Base-by-base conservation (phyloP, 92 coral and sea anemone species). In the Porites evermanni region DNA sequence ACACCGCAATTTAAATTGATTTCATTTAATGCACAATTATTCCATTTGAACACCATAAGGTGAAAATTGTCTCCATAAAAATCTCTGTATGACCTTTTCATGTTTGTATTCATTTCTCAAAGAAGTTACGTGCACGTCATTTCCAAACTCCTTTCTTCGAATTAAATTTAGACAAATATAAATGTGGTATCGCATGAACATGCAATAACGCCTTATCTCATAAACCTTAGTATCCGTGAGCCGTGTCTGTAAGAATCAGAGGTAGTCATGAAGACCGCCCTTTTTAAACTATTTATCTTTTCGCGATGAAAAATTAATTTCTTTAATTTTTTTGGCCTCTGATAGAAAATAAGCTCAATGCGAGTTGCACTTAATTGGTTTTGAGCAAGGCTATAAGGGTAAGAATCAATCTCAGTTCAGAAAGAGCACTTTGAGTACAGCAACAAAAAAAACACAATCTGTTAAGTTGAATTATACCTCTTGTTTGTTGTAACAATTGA, bases 221-320 rank as follows among this genome's bases (percentile, higher is more conserved):
- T 13, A 13, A 7, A 70, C 53, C 53, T 2, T 32, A 13, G 52
- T 53, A 63, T 4, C 47, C 47, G 47, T 38, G 6, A 38, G 47
- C 47, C 47, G 52, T 64, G 32, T 44, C 38, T 44, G 16, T n/a
- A 19, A 12, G 12, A 14, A 7, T 18, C 71, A 17, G 3, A 23
- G 23, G 64, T 51, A 23, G 7, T 67, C 3, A 54, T 17, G 5
- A 21, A 24, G 12, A 14, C 84, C 74, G 29, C 65, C 84, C 74
- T 53, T 50, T 79, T 21, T 21, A 2, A 66, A 20, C 63, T 67
- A 67, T 79, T 79, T 79, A 67, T 50, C 38, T 50, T 51, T 16
- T 44, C 1, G 52, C 47, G 51, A 79, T 79, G 74, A 66, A 79
- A 79, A 70, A 79, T 65, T 21, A 50, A 79, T 67, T 67, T 50